phyloP scores from a whole-genome alignment of 1,140 invertebrate genomes.

The Lineus longissimus region DNA sequence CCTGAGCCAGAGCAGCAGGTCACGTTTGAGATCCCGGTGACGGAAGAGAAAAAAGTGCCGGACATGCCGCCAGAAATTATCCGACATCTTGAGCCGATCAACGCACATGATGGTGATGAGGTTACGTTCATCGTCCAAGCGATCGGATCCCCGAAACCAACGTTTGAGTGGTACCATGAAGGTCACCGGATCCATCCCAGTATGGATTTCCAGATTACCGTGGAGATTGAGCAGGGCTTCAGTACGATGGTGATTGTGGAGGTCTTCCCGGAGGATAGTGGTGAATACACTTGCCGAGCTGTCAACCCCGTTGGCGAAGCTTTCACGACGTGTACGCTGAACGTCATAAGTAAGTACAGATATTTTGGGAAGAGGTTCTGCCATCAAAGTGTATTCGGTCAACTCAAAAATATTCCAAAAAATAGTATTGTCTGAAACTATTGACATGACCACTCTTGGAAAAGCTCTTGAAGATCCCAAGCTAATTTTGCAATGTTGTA shows the following conservation, averaged over 20 bases:
- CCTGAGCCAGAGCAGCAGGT: background rate
- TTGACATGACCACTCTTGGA: too few species aligned
- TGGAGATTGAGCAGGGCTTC: constrained; percentile 36
- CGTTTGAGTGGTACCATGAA: constrained; percentile 51
- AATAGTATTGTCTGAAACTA: too few species aligned
- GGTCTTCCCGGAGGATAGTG: constrained; percentile 68
- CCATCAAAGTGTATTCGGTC: too few species aligned
- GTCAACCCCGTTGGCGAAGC: constrained; percentile 84
- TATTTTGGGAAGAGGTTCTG: too few species aligned
- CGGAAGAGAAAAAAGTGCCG: constrained; percentile 1
- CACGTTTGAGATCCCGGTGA: background rate
- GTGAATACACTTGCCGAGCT: constrained; percentile 86
- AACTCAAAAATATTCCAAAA: too few species aligned
- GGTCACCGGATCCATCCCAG: constrained; percentile 39
- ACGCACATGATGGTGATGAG: constrained; percentile 40
- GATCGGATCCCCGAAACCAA: constrained; percentile 39
- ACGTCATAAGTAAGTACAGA: constrained; percentile 36
- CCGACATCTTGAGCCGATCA: constrained; percentile 38
- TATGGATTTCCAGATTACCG: constrained; percentile 42
- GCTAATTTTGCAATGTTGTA: too few species aligned
- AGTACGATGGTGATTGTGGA: constrained; percentile 48
- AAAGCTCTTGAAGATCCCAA: too few species aligned
- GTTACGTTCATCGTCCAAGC: constrained; percentile 40
- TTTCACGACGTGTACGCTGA: constrained; percentile 45
- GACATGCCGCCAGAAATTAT: constrained; percentile 40